phyloP scores from a whole-genome alignment of 2,113 vertebrate species.

The Trichomycterus rosablanca region DNA sequence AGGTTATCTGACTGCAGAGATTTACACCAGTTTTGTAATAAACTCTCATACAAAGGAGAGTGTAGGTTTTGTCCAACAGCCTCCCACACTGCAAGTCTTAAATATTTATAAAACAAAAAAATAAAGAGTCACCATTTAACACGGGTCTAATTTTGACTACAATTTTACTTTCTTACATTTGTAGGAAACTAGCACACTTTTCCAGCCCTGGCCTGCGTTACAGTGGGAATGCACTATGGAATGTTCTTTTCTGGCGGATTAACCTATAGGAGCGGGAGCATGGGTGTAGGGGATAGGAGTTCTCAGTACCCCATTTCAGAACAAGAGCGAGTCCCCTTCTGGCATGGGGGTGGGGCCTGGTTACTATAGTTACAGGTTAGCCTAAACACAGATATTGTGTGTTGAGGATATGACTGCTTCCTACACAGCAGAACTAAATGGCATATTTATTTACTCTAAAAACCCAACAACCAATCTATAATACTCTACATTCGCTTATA shows the following conservation, averaged over 20 bases:
- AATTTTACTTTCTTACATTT: slow-evolving; percentile 13
- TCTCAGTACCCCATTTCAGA: slow-evolving; percentile 61
- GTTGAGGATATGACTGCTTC: slow-evolving; percentile 41
- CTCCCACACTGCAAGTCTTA: neutral
- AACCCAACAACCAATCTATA: neutral
- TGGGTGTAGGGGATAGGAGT: slow-evolving; percentile 40
- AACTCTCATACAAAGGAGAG: no score
- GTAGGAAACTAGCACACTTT: slow-evolving; percentile 20
- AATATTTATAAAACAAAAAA: neutral
- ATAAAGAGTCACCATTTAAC: neutral
- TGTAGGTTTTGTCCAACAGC: no score
- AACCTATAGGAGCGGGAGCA: slow-evolving; percentile 61
- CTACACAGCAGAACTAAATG: slow-evolving; percentile 49
- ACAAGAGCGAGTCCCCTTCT: slow-evolving; percentile 64
- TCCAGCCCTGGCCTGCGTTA: slow-evolving; percentile 55
- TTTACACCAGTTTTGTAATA: no score
- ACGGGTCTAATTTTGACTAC: neutral
- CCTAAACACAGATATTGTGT: slow-evolving; percentile 61
- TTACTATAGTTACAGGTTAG: slow-evolving; percentile 67
- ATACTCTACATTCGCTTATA: no score
- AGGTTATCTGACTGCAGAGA: no score
- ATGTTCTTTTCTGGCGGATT: slow-evolving; percentile 63
- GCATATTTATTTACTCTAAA: slow-evolving; percentile 55
- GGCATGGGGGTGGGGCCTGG: slow-evolving; percentile 65
- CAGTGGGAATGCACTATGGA: slow-evolving; percentile 58